A percentile compares a stretch with the other conserved stretches of the same genome.
Conservation (phyloP, 2,888 invertebrate species). For the Apodemia zela region DNA sequence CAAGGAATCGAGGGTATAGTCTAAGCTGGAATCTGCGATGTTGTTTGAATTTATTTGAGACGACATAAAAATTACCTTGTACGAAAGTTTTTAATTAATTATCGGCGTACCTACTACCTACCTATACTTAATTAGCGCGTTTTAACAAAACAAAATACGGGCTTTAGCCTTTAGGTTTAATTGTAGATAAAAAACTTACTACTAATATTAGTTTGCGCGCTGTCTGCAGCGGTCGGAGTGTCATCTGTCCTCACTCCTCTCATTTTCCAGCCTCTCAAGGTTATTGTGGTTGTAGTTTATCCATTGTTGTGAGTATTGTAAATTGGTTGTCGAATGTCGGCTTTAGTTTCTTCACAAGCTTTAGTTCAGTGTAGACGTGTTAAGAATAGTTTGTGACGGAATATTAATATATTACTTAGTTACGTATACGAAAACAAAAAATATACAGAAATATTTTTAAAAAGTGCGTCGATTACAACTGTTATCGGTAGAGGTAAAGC, state of each 20-base stretch:
- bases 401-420: not conserved
- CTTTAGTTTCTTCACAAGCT: not conserved
- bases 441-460: too few relatives aligned
- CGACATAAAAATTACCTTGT: too few relatives aligned
- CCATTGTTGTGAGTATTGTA: conserved; percentile 6
- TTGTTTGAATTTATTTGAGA: too few relatives aligned
- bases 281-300: not conserved
- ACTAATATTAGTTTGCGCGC: not conserved
- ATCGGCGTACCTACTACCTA: too few relatives aligned
- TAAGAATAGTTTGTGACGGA: not conserved
- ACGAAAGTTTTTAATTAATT: too few relatives aligned
- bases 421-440: not conserved
- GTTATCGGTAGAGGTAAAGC: not conserved
- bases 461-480: not conserved
- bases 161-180: too few relatives aligned
- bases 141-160: too few relatives aligned
- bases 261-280: conserved; percentile 11
- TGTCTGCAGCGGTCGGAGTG: not conserved
- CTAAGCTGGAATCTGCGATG: too few relatives aligned
- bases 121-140: too few relatives aligned
- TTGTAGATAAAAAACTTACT: too few relatives aligned
- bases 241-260: conserved; percentile 7
- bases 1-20: too few relatives aligned
- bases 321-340: not conserved
- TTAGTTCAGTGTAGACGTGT: not conserved